Base-by-base conservation (phyloP, 2,113 vertebrate genomes). In the Tachuris rubrigastra region DNA sequence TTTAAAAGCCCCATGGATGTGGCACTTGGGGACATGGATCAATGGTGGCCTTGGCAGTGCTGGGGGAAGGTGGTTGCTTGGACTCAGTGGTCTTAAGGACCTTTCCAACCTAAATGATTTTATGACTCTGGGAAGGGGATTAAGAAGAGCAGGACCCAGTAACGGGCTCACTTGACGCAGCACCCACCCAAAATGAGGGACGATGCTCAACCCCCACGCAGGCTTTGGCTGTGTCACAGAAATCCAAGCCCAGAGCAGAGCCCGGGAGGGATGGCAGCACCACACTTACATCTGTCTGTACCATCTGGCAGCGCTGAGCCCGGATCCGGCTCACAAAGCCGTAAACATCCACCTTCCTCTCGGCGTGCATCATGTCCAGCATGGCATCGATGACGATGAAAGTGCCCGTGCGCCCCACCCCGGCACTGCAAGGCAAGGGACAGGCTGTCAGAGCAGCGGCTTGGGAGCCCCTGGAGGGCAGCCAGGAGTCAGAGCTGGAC, bases 331-430 rank as follows among this genome's bases (percentile, higher is more conserved):
- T 99, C 77, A 99, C 99, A 10, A 99, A 99, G 69, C 99, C 99
- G 23, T 99, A 99, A 27, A 99, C 99, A 0, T 99, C 99, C 93
- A 99, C 99, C 97, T 99, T 99, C 96, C 98, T 98, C 97, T 99
- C 99, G 0, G 98, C 85, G 3, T 98, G 98, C 99, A 99, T 99
- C 99, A 99, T 99, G 98, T 99, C 99, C 98, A 99, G 97, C 99
- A 99, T 99, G 97, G 99, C 99, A 27, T 99, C 99, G 27, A 99
- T 99, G 96, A 99, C 99, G 3, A 99, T 99, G 93, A 99, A 99
- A 22, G 99, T 99, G 74, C 99, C 99, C 0, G 99, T 99, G 85
- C 99, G 98, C 21, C 99, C 99, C 14, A 99, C 99, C 21, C 99
- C 99, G 16, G 99, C 99, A 22, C 99, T 99, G 96, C 17, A 88